These are phyloP conservation scores for Agrenia bidenticulata DNA, from an alignment of 2,888 invertebrate species.

Conservation along the genomic window DNA sequence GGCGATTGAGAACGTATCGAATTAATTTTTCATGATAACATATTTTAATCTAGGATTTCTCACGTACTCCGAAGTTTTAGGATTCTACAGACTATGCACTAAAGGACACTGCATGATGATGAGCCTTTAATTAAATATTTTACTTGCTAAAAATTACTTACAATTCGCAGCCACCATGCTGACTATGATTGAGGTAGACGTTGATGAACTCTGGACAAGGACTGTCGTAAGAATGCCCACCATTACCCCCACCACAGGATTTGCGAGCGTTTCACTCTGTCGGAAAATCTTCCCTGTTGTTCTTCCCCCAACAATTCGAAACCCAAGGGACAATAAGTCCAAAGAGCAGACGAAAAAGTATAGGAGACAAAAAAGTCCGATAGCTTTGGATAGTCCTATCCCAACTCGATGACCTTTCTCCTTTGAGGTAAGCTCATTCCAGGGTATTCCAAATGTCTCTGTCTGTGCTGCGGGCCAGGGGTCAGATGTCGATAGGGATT, in stretches of 20 bases:
- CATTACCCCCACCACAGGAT: slow-evolving; percentile 59
- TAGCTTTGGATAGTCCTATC: slow-evolving; percentile 48
- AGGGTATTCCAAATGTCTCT: slow-evolving; percentile 30
- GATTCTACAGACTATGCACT: no score
- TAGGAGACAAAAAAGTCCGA: slow-evolving; percentile 54
- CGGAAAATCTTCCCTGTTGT: slow-evolving; percentile 54
- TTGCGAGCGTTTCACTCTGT: slow-evolving; percentile 57
- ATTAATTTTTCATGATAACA: no score
- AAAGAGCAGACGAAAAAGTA: slow-evolving; percentile 58
- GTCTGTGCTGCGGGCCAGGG: slow-evolving; percentile 38
- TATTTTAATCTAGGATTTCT: no score
- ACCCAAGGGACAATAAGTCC: slow-evolving; percentile 56
- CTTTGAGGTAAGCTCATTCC: slow-evolving; percentile 37
- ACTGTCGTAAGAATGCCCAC: slow-evolving; percentile 61
- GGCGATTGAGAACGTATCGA: no score
- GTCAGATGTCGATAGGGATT: slow-evolving; percentile 25
- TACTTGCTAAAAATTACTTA: slow-evolving; percentile 48
- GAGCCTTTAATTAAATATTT: no score
- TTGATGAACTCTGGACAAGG: slow-evolving; percentile 61
- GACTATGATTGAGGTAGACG: slow-evolving; percentile 60
- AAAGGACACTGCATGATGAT: no score
- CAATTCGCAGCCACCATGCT: slow-evolving; percentile 57
- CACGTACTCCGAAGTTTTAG: no score
- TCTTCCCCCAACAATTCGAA: slow-evolving; percentile 56
- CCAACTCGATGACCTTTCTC: slow-evolving; percentile 52